Conservation (phyloP, 2,113 vertebrate genomes). For the Bucco capensis region DNA sequence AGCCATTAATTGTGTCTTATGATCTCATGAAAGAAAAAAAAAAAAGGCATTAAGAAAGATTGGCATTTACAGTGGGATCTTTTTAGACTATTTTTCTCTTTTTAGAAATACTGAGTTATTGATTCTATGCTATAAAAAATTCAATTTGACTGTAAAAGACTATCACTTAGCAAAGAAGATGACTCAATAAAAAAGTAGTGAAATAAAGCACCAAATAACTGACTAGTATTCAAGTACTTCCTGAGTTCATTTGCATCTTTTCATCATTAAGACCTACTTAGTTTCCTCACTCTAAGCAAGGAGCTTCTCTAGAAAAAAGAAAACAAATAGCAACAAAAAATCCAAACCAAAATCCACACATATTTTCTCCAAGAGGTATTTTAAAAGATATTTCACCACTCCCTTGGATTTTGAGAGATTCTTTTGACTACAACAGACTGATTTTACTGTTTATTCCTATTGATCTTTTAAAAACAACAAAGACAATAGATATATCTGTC, state of each 20-base stretch:
- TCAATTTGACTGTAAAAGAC: not conserved
- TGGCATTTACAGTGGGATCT: not conserved
- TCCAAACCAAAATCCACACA: not conserved
- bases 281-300: not conserved
- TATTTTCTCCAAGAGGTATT: not conserved
- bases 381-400: not conserved
- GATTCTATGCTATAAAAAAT: not conserved
- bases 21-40: rapidly evolving
- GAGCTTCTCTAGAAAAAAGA: not conserved
- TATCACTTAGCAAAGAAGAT: not conserved
- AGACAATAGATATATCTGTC: not conserved
- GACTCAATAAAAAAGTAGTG: not conserved
- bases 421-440: not conserved
- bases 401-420: not conserved
- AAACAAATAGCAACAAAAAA: too few species aligned
- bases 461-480: not conserved
- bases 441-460: not conserved
- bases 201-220: not conserved
- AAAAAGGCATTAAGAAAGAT: not conserved
- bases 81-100: not conserved
- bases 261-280: not conserved
- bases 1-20: not conserved
- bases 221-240: not conserved
- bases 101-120: not conserved
- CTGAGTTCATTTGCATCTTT: not conserved